phyloP scores from a whole-genome alignment of 2,888 invertebrate species.

The Cheilosia impressa region DNA sequence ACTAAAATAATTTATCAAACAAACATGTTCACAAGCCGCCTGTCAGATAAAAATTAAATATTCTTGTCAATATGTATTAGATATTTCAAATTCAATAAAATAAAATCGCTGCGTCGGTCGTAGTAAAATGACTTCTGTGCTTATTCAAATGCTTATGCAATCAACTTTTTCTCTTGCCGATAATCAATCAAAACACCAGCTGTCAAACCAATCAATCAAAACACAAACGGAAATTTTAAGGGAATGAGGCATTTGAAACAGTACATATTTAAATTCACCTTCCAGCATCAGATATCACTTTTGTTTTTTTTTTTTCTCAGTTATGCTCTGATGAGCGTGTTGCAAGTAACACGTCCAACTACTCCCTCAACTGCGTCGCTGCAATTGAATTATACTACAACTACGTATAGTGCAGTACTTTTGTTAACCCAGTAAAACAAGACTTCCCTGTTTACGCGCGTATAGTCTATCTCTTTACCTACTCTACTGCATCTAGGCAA shows the following conservation, averaged over 20 bases:
- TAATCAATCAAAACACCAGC: slow-evolving; percentile 47
- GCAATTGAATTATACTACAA: slow-evolving; percentile 16
- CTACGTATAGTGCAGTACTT: slow-evolving; percentile 7
- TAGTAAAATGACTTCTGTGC: no score
- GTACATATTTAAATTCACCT: slow-evolving; percentile 36
- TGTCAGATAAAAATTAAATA: no score
- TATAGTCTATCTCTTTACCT: not conserved
- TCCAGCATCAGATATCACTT: slow-evolving; percentile 46
- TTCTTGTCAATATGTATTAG: no score
- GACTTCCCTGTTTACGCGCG: slow-evolving; percentile 5
- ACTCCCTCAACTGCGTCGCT: slow-evolving; percentile 42
- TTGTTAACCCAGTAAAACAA: slow-evolving; percentile 36
- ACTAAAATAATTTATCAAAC: no score
- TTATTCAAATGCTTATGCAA: no score
- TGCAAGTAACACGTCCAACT: slow-evolving; percentile 43
- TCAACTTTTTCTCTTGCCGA: not conserved
- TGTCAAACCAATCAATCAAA: slow-evolving; percentile 45
- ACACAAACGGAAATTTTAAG: slow-evolving; percentile 16
- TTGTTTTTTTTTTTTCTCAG: slow-evolving; percentile 61
- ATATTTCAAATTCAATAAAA: no score
- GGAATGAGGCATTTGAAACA: slow-evolving; percentile 21
- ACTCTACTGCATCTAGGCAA: slow-evolving; percentile 34
- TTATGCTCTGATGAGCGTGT: slow-evolving; percentile 56
- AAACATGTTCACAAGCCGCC: no score
- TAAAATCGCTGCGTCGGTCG: no score